A percentile compares a stretch with the other conserved stretches of the same genome.
These are phyloP conservation scores for Dolichotis patagonum DNA, from an alignment of 2,113 vertebrate species.

Conservation along the genomic window DNA sequence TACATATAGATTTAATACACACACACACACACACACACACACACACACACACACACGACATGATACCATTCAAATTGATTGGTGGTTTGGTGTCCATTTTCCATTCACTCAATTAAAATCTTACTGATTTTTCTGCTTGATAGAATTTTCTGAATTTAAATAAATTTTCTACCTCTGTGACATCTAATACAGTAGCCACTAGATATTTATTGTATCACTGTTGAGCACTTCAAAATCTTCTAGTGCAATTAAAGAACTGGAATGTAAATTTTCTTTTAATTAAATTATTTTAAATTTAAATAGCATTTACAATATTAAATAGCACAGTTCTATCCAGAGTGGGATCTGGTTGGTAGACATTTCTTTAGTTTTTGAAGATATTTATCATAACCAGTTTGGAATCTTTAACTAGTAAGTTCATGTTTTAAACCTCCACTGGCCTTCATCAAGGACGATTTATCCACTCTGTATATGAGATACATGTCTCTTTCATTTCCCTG, in stretches of 20 bases:
- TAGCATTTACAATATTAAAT: not conserved
- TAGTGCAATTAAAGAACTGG: not conserved
- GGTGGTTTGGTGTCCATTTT: not conserved
- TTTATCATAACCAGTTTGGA: not conserved
- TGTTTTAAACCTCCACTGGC: not conserved
- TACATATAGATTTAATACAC: not conserved
- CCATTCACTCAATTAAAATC: not conserved
- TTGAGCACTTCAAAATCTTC: not conserved
- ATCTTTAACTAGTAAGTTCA: not conserved
- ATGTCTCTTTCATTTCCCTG: not conserved
- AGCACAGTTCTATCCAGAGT: not conserved
- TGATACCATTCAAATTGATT: not conserved
- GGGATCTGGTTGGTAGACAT: not conserved
- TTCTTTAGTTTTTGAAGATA: not conserved
- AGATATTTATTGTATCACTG: not conserved
- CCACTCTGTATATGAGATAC: accelerated
- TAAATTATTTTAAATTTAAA: conserved; percentile 39
- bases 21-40: too few relatives aligned
- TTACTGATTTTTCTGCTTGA: not conserved
- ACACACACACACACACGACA: not conserved
- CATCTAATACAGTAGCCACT: not conserved
- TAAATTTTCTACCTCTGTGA: not conserved
- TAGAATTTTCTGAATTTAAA: not conserved
- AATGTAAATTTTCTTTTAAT: not conserved
- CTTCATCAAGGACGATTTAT: not conserved